A percentile compares a stretch with the other conserved stretches of the same genome.
Conservation (phyloP, 2,113 vertebrate species). For the Eupsittula cactorum region DNA sequence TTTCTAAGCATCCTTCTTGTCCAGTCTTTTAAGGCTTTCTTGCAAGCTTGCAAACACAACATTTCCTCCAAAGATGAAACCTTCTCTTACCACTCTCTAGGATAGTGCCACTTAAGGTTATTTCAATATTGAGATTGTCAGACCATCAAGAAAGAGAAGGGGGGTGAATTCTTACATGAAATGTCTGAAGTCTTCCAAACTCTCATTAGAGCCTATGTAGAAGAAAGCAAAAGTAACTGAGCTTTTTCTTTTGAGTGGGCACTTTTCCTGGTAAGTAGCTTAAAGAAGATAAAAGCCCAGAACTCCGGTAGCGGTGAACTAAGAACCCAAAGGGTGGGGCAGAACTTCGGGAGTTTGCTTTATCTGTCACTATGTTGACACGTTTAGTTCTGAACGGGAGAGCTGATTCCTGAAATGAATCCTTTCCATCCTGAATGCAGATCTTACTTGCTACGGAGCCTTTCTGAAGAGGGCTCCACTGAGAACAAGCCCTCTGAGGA, state of each 20-base stretch:
- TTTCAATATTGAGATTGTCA: background rate
- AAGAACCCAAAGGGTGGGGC: background rate
- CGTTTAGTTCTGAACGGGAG: background rate
- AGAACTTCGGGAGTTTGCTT: background rate
- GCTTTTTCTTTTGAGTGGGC: background rate
- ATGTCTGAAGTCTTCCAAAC: background rate
- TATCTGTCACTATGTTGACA: background rate
- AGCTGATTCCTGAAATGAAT: background rate
- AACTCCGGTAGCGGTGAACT: background rate
- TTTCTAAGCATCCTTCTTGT: background rate
- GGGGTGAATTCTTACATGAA: background rate
- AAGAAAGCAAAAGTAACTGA: slow-evolving; percentile 11
- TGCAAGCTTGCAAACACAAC: background rate
- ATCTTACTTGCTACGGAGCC: slow-evolving; percentile 91
- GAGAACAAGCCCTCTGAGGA: slow-evolving; percentile 86
- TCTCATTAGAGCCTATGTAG: background rate
- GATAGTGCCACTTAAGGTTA: background rate
- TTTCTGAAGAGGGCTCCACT: slow-evolving; percentile 84
- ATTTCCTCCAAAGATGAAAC: background rate
- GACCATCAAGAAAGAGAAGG: background rate
- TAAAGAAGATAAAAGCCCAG: background rate
- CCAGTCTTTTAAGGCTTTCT: background rate
- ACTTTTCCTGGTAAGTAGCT: background rate
- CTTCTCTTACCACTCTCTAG: background rate
- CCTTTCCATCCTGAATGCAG: slow-evolving; percentile 59